These are phyloP conservation scores for Acleris emargana DNA, from an alignment of 2,888 invertebrate genomes.

Conservation along the genomic window DNA sequence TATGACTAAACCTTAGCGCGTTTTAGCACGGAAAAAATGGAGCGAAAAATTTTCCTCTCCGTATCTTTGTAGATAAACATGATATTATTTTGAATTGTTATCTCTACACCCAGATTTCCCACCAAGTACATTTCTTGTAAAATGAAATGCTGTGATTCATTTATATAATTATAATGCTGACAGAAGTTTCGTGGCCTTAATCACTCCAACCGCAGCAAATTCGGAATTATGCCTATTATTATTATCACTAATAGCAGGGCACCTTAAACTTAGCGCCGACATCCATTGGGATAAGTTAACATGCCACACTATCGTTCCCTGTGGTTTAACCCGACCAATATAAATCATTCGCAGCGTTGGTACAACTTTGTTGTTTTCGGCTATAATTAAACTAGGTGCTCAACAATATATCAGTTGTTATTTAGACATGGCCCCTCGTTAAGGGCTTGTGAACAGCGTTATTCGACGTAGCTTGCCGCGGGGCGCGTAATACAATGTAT, in stretches of 20 bases:
- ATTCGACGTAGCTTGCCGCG: conserved; percentile 28
- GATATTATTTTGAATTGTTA: conserved; percentile 2
- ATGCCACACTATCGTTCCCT: conserved; percentile 60
- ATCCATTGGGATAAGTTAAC: conserved; percentile 61
- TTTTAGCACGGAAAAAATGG: conserved; percentile 4
- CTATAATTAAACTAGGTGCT: conserved; percentile 65
- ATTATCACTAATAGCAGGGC: conserved; percentile 43
- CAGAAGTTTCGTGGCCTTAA: conserved; percentile 20
- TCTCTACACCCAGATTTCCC: neutral
- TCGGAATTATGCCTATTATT: conserved; percentile 39
- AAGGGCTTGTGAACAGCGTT: conserved; percentile 30
- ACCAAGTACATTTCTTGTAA: neutral
- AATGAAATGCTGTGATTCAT: neutral
- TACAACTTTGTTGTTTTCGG: conserved; percentile 65
- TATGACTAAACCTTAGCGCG: conserved; percentile 31
- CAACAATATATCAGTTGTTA: conserved; percentile 47
- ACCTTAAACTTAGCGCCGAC: conserved; percentile 47
- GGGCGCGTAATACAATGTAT: conserved; percentile 15
- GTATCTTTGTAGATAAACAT: conserved; percentile 14
- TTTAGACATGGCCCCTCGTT: conserved; percentile 36
- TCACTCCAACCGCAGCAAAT: conserved; percentile 35
- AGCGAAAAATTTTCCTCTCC: neutral
- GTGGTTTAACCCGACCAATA: conserved; percentile 61
- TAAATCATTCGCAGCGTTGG: conserved; percentile 66
- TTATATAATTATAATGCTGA: neutral